Percentiles rank a stretch among this genome's conserved stretches.
These are phyloP conservation scores for Allygus modestus DNA, from an alignment of 2,888 invertebrate species.

Conservation along the genomic window DNA sequence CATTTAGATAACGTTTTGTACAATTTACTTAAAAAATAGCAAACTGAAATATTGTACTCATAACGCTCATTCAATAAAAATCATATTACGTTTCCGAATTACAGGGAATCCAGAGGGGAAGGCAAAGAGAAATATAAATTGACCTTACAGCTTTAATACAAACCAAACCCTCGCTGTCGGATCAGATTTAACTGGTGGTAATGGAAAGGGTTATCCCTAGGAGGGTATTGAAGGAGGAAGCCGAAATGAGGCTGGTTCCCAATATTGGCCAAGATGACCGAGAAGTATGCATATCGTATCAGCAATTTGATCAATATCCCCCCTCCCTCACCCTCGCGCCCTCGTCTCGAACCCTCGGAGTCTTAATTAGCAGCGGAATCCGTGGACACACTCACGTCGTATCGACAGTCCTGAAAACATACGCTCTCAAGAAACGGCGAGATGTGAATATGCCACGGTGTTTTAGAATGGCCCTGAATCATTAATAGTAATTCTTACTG, in stretches of 20 bases:
- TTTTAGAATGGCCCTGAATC: too few species aligned
- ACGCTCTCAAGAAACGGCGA: background rate
- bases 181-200: conserved; percentile 36
- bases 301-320: conserved; percentile 40
- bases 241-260: too few species aligned
- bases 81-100: too few species aligned
- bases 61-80: too few species aligned
- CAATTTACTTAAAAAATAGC: too few species aligned
- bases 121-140: background rate
- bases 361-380: conserved; percentile 47
- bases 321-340: conserved; percentile 40
- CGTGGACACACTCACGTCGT: conserved; percentile 27
- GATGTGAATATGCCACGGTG: too few species aligned
- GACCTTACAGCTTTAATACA: background rate
- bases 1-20: too few species aligned
- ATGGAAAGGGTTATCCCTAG: conserved; percentile 36
- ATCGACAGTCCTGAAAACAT: conserved; percentile 30
- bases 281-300: conserved; percentile 57
- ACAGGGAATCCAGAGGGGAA: too few species aligned
- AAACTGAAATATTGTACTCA: too few species aligned
- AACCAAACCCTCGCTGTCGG: background rate
- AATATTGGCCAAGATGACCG: conserved; percentile 52
- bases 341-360: conserved; percentile 7
- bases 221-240: background rate
- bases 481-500: too few species aligned